phyloP scores from a whole-genome alignment of 2,797 vertebrate species.

The Tenualosa thibaudeaui region DNA sequence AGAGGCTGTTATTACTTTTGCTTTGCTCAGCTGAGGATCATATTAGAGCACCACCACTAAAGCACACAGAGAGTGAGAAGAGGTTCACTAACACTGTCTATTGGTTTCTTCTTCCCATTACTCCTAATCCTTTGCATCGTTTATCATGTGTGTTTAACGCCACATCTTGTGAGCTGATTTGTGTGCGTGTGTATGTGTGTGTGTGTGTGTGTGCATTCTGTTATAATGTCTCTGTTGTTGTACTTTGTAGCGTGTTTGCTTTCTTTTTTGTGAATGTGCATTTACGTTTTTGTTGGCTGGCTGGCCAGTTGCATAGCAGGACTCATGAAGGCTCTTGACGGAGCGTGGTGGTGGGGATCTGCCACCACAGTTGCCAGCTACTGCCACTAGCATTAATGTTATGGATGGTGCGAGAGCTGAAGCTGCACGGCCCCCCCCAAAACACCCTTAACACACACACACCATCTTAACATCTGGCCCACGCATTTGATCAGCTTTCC shows the following conservation, averaged over 20 bases:
- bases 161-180: not conserved
- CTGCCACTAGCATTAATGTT: conserved; percentile 43
- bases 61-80: not conserved
- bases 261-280: not conserved
- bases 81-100: conserved; percentile 5
- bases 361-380: conserved; percentile 55
- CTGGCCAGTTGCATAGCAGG: conserved; percentile 26
- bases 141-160: not conserved
- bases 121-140: not conserved
- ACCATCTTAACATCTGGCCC: not conserved
- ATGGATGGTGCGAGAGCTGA: not conserved
- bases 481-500: not conserved
- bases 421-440: not conserved
- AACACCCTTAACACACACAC: too few relatives aligned
- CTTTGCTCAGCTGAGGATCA: not conserved
- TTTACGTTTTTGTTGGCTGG: not conserved
- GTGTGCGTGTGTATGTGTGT: not conserved
- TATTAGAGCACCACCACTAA: not conserved
- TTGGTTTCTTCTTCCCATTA: not conserved
- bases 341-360: not conserved
- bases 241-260: not conserved
- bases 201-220: not conserved
- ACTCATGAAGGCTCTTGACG: conserved; percentile 27
- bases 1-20: not conserved
- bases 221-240: not conserved